Evolutionary conservation across 2,113 vertebrate species (phyloP), one percentile per base, ranked within the genome.

Genomic region (Mastomys natalensis): DNA sequence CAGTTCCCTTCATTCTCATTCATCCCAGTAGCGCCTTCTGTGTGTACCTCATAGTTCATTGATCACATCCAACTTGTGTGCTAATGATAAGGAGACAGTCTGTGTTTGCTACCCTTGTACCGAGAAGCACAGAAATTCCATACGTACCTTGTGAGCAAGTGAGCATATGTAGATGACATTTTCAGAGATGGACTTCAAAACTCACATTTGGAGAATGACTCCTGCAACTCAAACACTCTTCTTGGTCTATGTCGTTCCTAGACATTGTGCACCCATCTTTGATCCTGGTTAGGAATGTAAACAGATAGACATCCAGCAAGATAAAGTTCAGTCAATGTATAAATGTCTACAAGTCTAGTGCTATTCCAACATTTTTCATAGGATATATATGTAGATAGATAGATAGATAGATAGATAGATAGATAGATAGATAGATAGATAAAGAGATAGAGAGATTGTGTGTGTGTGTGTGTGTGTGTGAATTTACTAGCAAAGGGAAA

Each of bases 161-260:
- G 4, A 70, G 34, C 3, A 1, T 16, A 26, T 22, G 29, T 58
- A 88, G 77, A 37, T 78, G 45, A 64, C 9, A 15, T 58, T 77
- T 78, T 84, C 31, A 72, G 45, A 43, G 10, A 26, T 5, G 2
- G 1, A 2, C 76, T 29, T 55, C n/a, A 29, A 10, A 62, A 43
- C 88, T 64, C n/a, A 26, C 24, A 31, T 10, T 48, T 70, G 29
- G 6, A 40, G 17, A 66, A 55, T 26, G 40, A 85, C 40, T 26
- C 26, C 29, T 45, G 1, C 22, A 3, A 17, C 7, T 37, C 29
- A 2, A 0, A 19, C 37, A 4, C n/a, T 21, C 40, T 29, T 5
- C 7, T 13, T 26, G 12, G 5, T 15, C 0, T 5, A 5, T 9
- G 45, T 58, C 16, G 13, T 37, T 51, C n/a, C 77, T 19, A 62